These are phyloP conservation scores for Rhea americana DNA, from an alignment of 2,113 vertebrate species.

Conservation along the genomic window DNA sequence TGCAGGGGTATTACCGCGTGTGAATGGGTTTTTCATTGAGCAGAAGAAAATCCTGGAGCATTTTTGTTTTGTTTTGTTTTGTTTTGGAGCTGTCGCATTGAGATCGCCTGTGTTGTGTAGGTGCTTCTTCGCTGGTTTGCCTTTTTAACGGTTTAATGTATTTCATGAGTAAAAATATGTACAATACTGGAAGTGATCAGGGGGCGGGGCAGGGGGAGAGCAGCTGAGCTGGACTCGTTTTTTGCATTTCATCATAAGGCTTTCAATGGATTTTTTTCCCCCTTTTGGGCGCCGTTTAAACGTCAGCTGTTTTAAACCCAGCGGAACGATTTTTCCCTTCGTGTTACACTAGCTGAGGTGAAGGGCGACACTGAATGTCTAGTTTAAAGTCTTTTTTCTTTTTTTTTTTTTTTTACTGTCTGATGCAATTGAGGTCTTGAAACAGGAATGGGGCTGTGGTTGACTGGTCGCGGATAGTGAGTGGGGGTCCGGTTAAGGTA, in stretches of 20 bases:
- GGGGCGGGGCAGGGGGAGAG: conserved; percentile 63
- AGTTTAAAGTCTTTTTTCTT: not conserved
- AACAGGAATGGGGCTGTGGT: conserved; percentile 42
- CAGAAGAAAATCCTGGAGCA: conserved; percentile 23
- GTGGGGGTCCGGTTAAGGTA: conserved; percentile 30
- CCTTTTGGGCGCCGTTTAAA: not conserved
- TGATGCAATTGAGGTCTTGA: conserved; percentile 44
- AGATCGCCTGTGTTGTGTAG: conserved; percentile 35
- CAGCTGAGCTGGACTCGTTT: conserved; percentile 64
- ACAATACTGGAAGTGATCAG: conserved; percentile 53
- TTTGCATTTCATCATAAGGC: conserved; percentile 66
- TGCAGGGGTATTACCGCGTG: not conserved
- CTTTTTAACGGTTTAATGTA: conserved; percentile 53
- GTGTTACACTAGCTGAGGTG: not conserved
- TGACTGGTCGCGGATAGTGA: conserved; percentile 30
- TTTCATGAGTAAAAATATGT: conserved; percentile 53
- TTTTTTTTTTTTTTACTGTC: not conserved
- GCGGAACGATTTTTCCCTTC: not conserved
- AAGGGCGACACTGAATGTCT: not conserved
- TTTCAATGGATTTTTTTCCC: conserved; percentile 13
- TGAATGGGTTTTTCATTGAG: conserved; percentile 24
- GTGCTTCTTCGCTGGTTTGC: conserved; percentile 46
- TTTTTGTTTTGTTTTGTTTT: not conserved
- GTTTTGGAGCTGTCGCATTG: conserved; percentile 18
- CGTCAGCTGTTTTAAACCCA: conserved; percentile 47